These are phyloP conservation scores for Homalodisca vitripennis DNA, from an alignment of 1,140 invertebrate species.

Conservation along the genomic window DNA sequence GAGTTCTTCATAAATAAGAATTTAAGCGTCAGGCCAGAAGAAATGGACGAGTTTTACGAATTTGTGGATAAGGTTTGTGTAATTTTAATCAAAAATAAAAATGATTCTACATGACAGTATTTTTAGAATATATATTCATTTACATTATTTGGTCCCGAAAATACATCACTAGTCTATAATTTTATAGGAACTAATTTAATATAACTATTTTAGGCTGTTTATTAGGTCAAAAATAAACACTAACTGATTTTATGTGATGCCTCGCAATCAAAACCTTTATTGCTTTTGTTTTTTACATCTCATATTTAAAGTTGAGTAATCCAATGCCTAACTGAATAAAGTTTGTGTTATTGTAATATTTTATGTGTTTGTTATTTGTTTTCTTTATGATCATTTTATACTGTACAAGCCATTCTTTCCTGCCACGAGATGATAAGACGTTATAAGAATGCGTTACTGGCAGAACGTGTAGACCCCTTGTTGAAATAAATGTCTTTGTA, in stretches of 20 bases:
- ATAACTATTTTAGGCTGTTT: not conserved
- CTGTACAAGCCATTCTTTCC: not conserved
- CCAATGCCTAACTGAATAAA: not conserved
- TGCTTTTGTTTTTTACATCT: not conserved
- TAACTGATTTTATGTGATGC: not conserved
- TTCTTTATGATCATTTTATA: not conserved
- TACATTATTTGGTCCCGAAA: not conserved
- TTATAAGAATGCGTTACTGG: not conserved
- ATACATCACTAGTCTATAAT: too few species aligned
- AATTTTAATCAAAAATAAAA: not conserved
- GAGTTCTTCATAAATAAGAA: conserved; percentile 2
- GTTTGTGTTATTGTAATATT: not conserved
- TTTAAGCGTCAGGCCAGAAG: not conserved
- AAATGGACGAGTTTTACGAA: conserved; percentile 1
- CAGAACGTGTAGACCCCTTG: not conserved
- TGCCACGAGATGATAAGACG: not conserved
- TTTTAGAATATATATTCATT: not conserved
- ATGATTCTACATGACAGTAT: not conserved
- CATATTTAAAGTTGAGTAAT: not conserved
- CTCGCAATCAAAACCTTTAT: not conserved
- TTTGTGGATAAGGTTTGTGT: conserved; percentile 1
- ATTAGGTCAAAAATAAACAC: not conserved
- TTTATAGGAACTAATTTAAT: not conserved
- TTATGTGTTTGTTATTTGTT: not conserved
- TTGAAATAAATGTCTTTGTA: not conserved